Percentiles rank a stretch among this genome's conserved stretches.
Evolutionary conservation across 2,888 invertebrate genomes (phyloP).

Genomic region (Bruchidius siliquastri): DNA sequence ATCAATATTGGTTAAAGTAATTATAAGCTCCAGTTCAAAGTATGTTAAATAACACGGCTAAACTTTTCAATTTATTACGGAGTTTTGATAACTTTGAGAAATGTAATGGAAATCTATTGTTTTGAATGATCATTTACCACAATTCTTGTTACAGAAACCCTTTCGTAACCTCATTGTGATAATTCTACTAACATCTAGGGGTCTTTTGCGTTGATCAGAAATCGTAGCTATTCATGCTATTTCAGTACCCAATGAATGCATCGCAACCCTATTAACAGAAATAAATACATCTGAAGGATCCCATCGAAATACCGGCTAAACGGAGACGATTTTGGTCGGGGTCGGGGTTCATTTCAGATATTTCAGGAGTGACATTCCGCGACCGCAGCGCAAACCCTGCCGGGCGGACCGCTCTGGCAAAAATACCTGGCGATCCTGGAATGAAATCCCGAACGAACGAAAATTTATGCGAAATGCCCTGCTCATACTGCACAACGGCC

Average conservation of each 20-base stretch:
- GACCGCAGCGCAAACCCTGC: background rate
- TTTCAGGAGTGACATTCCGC: background rate
- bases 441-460: background rate
- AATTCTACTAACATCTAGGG: no score
- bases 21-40: no score
- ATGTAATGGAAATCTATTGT: no score
- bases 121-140: no score
- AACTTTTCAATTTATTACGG: no score
- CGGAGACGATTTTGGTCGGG: background rate
- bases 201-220: no score
- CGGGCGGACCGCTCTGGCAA: background rate
- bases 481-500: background rate
- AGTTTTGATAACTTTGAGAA: no score
- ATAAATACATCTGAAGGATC: background rate
- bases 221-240: no score
- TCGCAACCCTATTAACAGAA: background rate
- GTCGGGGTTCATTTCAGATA: background rate
- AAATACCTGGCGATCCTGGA: background rate
- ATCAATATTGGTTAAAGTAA: no score
- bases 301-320: background rate
- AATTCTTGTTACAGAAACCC: no score
- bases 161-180: no score
- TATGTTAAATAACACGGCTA: no score
- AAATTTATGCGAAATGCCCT: background rate
- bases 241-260: background rate